A percentile compares a stretch with the other conserved stretches of the same genome.
These are phyloP conservation scores for Thamnophis sirtalis DNA, from an alignment of 2,113 vertebrate genomes.

Conservation along the genomic window DNA sequence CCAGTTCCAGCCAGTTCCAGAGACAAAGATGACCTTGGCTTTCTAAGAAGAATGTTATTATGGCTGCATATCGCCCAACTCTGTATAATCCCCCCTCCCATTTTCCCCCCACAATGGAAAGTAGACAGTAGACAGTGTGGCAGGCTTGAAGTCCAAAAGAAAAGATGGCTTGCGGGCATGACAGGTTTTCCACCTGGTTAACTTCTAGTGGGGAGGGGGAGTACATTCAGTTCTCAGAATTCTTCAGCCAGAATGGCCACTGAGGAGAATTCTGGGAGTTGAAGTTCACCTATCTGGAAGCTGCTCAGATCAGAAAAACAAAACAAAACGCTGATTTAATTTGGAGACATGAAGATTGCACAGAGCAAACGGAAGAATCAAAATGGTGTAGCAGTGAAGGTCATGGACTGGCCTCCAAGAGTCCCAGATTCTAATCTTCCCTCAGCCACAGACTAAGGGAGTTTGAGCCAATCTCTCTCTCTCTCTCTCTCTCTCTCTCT, in stretches of 20 bases:
- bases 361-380: not conserved
- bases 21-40: no score
- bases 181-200: not conserved
- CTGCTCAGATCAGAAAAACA: not conserved
- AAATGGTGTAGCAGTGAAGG: not conserved
- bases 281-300: not conserved
- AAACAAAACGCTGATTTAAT: not conserved
- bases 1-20: no score
- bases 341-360: not conserved
- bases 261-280: not conserved
- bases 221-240: not conserved
- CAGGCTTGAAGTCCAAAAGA: no score
- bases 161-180: no score
- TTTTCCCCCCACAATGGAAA: no score
- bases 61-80: no score
- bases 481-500: not conserved
- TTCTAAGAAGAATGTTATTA: no score
- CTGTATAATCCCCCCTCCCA: no score
- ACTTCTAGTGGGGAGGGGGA: not conserved
- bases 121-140: no score
- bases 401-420: not conserved
- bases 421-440: not conserved
- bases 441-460: not conserved
- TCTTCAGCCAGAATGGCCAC: not conserved
- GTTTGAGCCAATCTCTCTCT: not conserved